Base-by-base conservation (phyloP, 2,888 invertebrate genomes). In the Griposia aprilina region DNA sequence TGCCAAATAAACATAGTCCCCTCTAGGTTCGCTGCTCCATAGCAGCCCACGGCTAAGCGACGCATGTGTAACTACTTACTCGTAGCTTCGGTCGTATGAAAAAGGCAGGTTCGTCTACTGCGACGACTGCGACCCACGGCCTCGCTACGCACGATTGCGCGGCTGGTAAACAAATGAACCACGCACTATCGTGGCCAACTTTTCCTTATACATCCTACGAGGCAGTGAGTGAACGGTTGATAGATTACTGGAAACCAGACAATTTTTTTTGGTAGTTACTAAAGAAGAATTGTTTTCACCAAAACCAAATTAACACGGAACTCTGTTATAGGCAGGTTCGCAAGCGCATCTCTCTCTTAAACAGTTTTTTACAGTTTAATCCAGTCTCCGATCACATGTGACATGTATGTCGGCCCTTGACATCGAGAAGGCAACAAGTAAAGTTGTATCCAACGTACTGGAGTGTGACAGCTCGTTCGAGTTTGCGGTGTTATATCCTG, bases 361-460 rank as follows among this genome's bases (percentile, higher is more conserved):
- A 20, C 41, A 2, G 13, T 55, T 48, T 69, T 69, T 30, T 55
- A 52, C 30, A 52, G 7, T n/a, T 41, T 50, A 45, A 78, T 63
- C 26, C 36, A 17, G 3, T 62, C 26, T 13, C 50, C 20, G 3
- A 60, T 20, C 48, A 60, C 26, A 50, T 45, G 55, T 69, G 57
- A 80, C 59, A 23, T 55, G 20, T 63, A 57, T 62, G 45, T 45
- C 45, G 10, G 15, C 23, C 20, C 48, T 45, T 62, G 48, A 63
- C 26, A 63, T 52, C 52, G 59, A 68, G 71, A 45, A 66, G 41
- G 23, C 48, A 72, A 73, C 72, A 82, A 83, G 65, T 83, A 71
- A 78, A 78, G 57, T 67, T 78, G 30, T 71, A 52, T 23, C 50
- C 30, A 63, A 55, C 62, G n/a, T 74, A 57, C 62, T 48, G 48